Evolutionary conservation across 2,797 vertebrate species (phyloP), one percentile per base, ranked within the genome.

Genomic region (Mormyrops attenuatus): DNA sequence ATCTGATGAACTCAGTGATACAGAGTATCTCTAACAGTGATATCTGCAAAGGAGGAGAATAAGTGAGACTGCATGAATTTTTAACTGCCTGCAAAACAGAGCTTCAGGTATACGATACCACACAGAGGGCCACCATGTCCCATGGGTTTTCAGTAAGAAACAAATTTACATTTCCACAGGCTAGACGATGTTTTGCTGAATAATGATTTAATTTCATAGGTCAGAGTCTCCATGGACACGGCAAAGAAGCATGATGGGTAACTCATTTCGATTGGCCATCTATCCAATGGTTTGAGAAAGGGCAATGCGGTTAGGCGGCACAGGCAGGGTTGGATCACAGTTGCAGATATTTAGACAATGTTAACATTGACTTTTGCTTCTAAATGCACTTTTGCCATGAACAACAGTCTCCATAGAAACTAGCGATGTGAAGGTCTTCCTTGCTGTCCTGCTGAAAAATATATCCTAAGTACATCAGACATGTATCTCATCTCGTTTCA

Each of bases 381-480:
- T 49, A 85, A 52, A 89, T 47, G 82, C 20, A 55, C 41, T 57
- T 86, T 53, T 92, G 34, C 47, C 41, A 85, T 89, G 17, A 90
- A 60, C 80, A 82, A 77, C 44, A 17, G 90, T 93, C 91, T 90
- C 93, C 92, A 94, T 92, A 91, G 91, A 93, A 95, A 94, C 90
- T 0, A 88, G 52, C 84, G 87, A 90, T 87, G 44, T 91, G 50
- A 88, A 90, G 50, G 88, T 90, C 89, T 89, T 89, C 80, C 49
- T 89, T 73, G 91, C 91, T 88, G 90, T 90, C 89, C 60, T 89
- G 41, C 66, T 47, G 20, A 44, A 52, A 22, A 90, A 66, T 44
- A 17, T 47, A 17, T 69, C 44, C 63, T 52, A 57, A 69, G 20
- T 22, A 84, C 52, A 73, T 52, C 69, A 84, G 17, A 44, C 30